Evolutionary conservation across 1,140 invertebrate genomes (phyloP).

Genomic region (Drosophila melanogaster): DNA sequence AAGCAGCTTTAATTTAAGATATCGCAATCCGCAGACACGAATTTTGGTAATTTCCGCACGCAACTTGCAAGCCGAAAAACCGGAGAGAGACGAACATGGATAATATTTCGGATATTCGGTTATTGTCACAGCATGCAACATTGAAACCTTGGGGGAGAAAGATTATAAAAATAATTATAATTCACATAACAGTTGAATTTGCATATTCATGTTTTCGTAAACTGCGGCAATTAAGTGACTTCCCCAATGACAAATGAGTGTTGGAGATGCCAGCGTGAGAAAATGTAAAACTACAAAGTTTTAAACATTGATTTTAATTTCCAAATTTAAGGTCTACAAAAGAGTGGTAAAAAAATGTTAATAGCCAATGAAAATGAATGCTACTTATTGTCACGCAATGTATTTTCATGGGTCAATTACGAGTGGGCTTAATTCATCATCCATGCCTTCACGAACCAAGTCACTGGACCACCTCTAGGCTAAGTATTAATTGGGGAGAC

Average conservation of each 20-base stretch:
- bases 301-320: no score
- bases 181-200: slow-evolving; percentile 37
- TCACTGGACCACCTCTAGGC: slow-evolving; percentile 18
- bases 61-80: slow-evolving; percentile 41
- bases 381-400: neutral
- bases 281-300: neutral
- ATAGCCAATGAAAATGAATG: neutral
- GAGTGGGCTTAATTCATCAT: no score
- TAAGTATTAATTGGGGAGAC: slow-evolving; percentile 50
- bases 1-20: slow-evolving; percentile 45
- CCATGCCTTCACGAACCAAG: no score
- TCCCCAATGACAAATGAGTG: slow-evolving; percentile 7
- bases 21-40: slow-evolving; percentile 34
- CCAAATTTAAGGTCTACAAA: no score
- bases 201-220: slow-evolving; percentile 58
- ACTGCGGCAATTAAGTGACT: slow-evolving; percentile 44
- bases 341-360: no score
- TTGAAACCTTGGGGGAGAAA: slow-evolving; percentile 32
- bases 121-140: slow-evolving; percentile 59
- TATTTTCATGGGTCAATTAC: neutral
- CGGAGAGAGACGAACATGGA: slow-evolving; percentile 16
- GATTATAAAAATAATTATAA: slow-evolving; percentile 14
- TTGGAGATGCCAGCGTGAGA: slow-evolving; percentile 30
- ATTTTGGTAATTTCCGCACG: slow-evolving; percentile 69
- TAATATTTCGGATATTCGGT: neutral